Evolutionary conservation across 1,140 invertebrate genomes (phyloP).

Genomic region (Micrasema longulum): DNA sequence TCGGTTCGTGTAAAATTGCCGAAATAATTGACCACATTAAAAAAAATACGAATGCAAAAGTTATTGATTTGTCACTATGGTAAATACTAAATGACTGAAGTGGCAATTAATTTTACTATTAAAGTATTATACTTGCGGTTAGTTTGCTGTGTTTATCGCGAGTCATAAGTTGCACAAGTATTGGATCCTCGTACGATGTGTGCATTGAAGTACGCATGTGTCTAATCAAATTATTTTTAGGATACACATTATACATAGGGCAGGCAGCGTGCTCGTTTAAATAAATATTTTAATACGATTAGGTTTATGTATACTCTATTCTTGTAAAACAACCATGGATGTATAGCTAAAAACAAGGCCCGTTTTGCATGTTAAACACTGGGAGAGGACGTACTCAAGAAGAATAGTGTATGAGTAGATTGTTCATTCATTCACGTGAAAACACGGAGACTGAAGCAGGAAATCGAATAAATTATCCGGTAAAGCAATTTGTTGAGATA

Average conservation of each 20-base stretch:
- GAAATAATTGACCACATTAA: too few species aligned
- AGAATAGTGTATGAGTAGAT: constrained; percentile 30
- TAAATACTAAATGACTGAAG: too few species aligned
- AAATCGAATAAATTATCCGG: constrained; percentile 34
- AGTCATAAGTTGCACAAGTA: too few species aligned
- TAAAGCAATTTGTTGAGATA: constrained; percentile 7
- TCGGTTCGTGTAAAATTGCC: background rate
- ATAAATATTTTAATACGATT: constrained; percentile 9
- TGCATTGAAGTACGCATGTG: too few species aligned
- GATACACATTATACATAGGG: too few species aligned
- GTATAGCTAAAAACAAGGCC: constrained; percentile 9
- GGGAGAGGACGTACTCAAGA: constrained; percentile 27
- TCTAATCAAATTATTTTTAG: too few species aligned
- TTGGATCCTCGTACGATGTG: too few species aligned
- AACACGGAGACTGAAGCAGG: constrained; percentile 12
- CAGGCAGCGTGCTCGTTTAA: background rate
- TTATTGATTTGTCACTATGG: too few species aligned
- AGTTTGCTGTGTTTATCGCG: too few species aligned
- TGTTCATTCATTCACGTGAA: constrained; percentile 34
- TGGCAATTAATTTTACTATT: too few species aligned
- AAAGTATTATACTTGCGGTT: too few species aligned
- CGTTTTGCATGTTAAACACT: constrained; percentile 35
- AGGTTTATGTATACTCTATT: background rate
- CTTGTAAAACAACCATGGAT: background rate
- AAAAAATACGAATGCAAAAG: too few species aligned